These are phyloP conservation scores for Daubentonia madagascariensis DNA, from an alignment of 2,113 vertebrate genomes.

Conservation along the genomic window DNA sequence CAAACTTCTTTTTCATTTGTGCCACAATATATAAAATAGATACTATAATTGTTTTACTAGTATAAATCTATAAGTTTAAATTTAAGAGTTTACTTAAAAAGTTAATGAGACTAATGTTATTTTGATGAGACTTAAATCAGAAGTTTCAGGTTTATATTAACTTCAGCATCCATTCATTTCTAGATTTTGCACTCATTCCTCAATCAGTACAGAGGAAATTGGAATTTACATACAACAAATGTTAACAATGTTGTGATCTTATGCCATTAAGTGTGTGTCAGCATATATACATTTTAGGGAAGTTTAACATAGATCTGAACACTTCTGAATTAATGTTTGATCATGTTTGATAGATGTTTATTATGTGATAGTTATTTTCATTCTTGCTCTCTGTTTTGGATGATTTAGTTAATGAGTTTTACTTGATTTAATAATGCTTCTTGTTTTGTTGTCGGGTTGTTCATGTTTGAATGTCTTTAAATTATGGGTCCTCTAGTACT, in stretches of 20 bases:
- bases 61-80: neutral
- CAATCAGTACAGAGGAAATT: neutral
- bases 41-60: neutral
- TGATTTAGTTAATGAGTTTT: conserved; percentile 57
- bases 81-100: neutral
- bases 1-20: neutral
- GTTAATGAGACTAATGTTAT: neutral
- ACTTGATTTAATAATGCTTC: neutral
- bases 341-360: neutral
- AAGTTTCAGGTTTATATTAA: neutral
- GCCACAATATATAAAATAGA: neutral
- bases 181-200: neutral
- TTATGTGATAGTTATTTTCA: conserved; percentile 12
- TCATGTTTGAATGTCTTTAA: conserved; percentile 50
- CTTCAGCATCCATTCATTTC: neutral
- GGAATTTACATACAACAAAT: neutral
- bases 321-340: conserved; percentile 33
- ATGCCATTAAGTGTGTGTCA: neutral
- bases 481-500: conserved; percentile 16
- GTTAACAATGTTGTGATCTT: neutral
- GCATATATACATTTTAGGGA: neutral
- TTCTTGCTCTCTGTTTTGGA: conserved; percentile 48
- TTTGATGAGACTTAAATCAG: neutral
- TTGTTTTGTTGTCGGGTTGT: conserved; percentile 21
- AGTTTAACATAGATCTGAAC: neutral